phyloP scores from a whole-genome alignment of 2,888 invertebrate species.

The Brachylomia viminalis region DNA sequence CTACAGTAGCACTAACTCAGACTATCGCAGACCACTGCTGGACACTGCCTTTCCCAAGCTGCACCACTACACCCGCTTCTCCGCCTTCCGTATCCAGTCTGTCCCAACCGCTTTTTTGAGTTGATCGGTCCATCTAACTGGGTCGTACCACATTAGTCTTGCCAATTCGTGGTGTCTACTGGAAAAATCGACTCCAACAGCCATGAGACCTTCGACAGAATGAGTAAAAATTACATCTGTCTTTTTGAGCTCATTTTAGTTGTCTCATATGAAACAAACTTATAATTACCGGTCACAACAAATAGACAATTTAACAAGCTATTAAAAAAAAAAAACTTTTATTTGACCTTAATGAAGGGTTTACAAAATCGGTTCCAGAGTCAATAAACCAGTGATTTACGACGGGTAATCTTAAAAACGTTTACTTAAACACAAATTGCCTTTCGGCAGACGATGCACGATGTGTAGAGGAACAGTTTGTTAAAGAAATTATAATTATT shows the following conservation, averaged over 20 bases:
- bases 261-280: slow-evolving; percentile 8
- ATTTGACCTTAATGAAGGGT: slow-evolving; percentile 67
- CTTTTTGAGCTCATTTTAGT: background rate
- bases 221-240: background rate
- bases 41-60: background rate
- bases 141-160: background rate
- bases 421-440: slow-evolving; percentile 69
- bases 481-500: slow-evolving; percentile 54
- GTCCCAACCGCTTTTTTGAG: background rate
- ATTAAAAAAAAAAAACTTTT: slow-evolving; percentile 60
- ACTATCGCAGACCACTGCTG: background rate
- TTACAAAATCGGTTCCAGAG: slow-evolving; percentile 66
- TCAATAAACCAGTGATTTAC: slow-evolving; percentile 80
- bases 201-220: background rate
- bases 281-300: slow-evolving; percentile 45
- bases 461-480: slow-evolving; percentile 44
- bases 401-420: slow-evolving; percentile 64
- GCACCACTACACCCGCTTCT: too few relatives aligned
- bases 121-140: background rate
- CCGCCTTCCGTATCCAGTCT: background rate
- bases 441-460: slow-evolving; percentile 61
- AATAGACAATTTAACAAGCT: slow-evolving; percentile 59
- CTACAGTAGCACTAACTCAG: background rate
- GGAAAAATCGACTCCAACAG: background rate
- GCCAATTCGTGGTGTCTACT: background rate